A percentile compares a stretch with the other conserved stretches of the same genome.
Conservation (phyloP, 2,797 vertebrate genomes). For the Erethizon dorsatum region DNA sequence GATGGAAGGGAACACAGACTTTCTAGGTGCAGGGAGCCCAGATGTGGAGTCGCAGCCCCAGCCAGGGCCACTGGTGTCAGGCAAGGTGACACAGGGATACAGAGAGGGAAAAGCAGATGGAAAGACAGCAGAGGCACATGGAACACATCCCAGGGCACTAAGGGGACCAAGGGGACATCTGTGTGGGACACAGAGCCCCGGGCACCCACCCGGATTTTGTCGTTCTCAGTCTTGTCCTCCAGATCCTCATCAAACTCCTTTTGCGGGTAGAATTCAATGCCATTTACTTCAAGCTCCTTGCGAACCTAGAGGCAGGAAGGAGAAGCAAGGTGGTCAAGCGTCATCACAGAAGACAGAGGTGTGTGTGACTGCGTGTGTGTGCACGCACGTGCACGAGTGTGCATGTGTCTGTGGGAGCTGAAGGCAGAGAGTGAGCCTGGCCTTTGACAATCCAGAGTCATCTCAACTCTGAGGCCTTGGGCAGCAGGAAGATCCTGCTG, state of each 20-base stretch:
- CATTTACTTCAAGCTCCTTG: conserved; percentile 96
- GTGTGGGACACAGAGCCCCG: neutral
- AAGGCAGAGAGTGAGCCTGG: neutral
- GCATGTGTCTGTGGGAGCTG: too few species aligned
- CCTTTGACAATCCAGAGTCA: neutral
- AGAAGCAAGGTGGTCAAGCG: neutral
- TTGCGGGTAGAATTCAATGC: conserved; percentile 98
- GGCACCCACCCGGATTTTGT: conserved; percentile 96
- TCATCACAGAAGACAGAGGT: neutral
- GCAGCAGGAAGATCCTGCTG: neutral
- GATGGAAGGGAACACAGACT: neutral
- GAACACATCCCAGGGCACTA: neutral
- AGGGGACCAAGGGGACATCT: too few species aligned
- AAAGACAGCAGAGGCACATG: neutral
- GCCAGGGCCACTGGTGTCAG: neutral
- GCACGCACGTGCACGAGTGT: fast-evolving
- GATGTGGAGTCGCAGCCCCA: neutral
- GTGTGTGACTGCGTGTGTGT: fast-evolving
- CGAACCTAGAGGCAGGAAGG: conserved; percentile 89
- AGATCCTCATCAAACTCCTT: conserved; percentile 99
- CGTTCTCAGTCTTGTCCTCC: conserved; percentile 98
- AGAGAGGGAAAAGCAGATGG: neutral
- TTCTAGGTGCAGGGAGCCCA: neutral
- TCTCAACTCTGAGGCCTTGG: neutral
- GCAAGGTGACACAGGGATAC: neutral